Percentiles rank a stretch among this genome's conserved stretches.
phyloP scores from a whole-genome alignment of 2,797 vertebrate species.

The Coendou prehensilis region DNA sequence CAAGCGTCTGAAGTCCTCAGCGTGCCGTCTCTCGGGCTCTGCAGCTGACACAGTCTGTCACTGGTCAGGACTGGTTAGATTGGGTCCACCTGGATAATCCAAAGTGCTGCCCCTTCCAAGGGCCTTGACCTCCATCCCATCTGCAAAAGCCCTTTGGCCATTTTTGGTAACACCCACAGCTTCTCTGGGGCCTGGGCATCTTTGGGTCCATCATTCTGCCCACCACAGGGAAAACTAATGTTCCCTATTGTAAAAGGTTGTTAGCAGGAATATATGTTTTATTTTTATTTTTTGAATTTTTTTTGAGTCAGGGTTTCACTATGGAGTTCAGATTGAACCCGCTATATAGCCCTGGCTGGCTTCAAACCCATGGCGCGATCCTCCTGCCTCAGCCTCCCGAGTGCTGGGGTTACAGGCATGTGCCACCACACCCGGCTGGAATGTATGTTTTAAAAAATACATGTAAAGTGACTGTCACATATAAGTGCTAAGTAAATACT shows the following conservation, averaged over 20 bases:
- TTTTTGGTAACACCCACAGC: neutral
- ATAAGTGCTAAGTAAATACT: neutral
- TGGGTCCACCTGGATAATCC: neutral
- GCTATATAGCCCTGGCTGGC: too few relatives aligned
- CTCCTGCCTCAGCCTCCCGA: neutral
- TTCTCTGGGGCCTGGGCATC: neutral
- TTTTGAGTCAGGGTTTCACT: too few relatives aligned
- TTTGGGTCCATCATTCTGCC: neutral
- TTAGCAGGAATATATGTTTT: neutral
- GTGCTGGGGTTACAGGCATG: neutral
- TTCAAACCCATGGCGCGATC: neutral
- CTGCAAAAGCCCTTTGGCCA: neutral
- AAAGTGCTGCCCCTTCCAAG: too few relatives aligned
- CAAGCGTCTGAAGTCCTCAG: rapidly evolving
- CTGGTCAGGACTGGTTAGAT: neutral
- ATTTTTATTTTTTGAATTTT: too few relatives aligned
- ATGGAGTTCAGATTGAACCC: too few relatives aligned
- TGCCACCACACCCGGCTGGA: too few relatives aligned
- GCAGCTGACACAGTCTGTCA: too few relatives aligned
- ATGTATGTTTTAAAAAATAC: neutral
- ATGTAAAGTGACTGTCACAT: neutral
- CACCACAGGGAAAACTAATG: too few relatives aligned
- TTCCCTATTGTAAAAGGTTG: neutral
- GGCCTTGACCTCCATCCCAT: neutral
- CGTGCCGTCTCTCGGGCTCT: rapidly evolving